Conservation (phyloP, 1,140 invertebrate genomes). For the Mycetomoellerius zeteki region DNA sequence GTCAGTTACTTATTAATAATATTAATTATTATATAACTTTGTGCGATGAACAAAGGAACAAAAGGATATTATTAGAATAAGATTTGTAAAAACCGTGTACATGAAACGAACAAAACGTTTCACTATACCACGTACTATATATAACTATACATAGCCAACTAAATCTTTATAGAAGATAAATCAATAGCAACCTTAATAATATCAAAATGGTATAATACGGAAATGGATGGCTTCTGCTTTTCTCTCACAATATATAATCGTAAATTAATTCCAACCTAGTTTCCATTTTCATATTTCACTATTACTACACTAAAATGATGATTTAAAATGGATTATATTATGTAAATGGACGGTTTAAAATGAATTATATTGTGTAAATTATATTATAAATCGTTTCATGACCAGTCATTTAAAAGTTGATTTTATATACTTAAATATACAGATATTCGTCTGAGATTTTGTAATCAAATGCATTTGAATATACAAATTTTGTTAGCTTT, state of each 20-base stretch:
- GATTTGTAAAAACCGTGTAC: neutral
- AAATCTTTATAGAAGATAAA: conserved; percentile 3
- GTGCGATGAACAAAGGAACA: neutral
- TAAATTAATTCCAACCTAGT: conserved; percentile 10
- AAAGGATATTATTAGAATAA: neutral
- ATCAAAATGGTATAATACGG: neutral
- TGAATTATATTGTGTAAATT: neutral
- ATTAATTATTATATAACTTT: neutral
- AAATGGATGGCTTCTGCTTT: neutral
- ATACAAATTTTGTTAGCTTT: neutral
- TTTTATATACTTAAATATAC: neutral
- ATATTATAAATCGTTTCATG: neutral
- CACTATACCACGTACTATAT: neutral
- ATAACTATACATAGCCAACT: neutral
- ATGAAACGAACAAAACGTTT: neutral
- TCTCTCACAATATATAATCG: neutral
- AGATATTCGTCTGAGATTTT: neutral
- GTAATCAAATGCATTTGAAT: neutral
- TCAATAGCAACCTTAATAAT: conserved; percentile 38
- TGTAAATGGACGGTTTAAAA: neutral
- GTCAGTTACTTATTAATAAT: neutral
- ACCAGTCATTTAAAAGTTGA: neutral
- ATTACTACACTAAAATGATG: neutral
- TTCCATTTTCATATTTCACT: conserved; percentile 6
- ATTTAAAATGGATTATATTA: neutral